Base-by-base conservation (phyloP, 2,113 vertebrate species). In the Vombatus ursinus region DNA sequence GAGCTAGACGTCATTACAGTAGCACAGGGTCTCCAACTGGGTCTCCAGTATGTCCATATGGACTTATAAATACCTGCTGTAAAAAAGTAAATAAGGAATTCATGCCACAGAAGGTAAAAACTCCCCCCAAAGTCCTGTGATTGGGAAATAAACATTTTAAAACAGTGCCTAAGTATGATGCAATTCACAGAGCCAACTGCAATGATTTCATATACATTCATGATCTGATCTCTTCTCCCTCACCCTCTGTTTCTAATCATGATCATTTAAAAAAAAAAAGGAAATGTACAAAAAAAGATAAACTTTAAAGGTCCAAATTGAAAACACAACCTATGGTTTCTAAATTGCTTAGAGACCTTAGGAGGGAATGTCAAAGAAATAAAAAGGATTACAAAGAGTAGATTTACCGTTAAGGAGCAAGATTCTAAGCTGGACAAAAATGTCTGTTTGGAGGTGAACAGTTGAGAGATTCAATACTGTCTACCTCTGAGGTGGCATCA, bases 1-100 rank as follows among this genome's bases (percentile, higher is more conserved):
- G 90, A 97, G 96, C 96, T 93, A 97, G 96, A 97, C 98, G 97
- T 98, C 96, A 96, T 95, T 97, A 96, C 0, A 0, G 93, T 94
- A 97, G 96, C 96, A 90, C 97, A 50, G 90, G 68, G 96, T 94
- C 96, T 98, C 44, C 54, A 97, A 96, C 28, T 94, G 96, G 96
- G 97, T 96, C 92, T 97, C 97, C 96, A 91, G 95, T 97, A 96
- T 89, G 97, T 90, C 96, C 97, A 77, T 94, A 96, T 93, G 95
- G 96, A 95, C 97, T 98, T 98, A 97, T 98, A 98, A 98, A 98
- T 95, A 98, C 96, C 98, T 92, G 95, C 89, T 97, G 97, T 98
- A 96, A 98, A 97, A 98, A 50, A 98, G 96, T 97, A 98, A 98
- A 97, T 96, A 98, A 97, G 98, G 97, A 68, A n/a, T 96, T 98